A percentile compares a stretch with the other conserved stretches of the same genome.
phyloP scores from a whole-genome alignment of 1,140 invertebrate species.

The Sminthurinus signatus region DNA sequence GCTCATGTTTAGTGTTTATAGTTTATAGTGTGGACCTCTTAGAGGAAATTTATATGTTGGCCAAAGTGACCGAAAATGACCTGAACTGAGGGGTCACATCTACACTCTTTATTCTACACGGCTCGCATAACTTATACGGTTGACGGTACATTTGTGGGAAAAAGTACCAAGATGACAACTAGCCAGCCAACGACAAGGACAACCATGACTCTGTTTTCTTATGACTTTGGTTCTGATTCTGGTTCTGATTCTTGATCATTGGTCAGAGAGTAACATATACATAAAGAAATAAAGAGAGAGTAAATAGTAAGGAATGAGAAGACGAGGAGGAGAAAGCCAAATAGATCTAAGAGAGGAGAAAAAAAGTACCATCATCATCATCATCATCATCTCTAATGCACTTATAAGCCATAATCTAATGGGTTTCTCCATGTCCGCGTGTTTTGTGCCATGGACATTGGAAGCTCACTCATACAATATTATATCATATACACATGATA shows the following conservation, averaged over 20 bases:
- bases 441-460: background rate
- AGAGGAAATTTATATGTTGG: conserved; percentile 22
- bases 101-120: background rate
- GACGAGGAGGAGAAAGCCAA: background rate
- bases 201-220: too few species aligned
- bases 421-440: background rate
- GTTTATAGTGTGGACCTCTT: conserved; percentile 9
- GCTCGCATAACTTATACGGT: conserved; percentile 25
- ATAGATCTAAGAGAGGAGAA: too few species aligned
- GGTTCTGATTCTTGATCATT: background rate
- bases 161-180: too few species aligned
- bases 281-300: conserved; percentile 1
- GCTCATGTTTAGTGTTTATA: too few species aligned
- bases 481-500: too few species aligned
- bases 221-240: too few species aligned
- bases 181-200: too few species aligned
- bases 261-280: background rate
- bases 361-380: conserved; percentile 5
- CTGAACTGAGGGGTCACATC: conserved; percentile 26
- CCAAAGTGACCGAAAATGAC: conserved; percentile 30
- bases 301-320: background rate
- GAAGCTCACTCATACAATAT: too few species aligned
- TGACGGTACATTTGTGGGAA: conserved; percentile 8
- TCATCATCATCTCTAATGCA: conserved; percentile 39
- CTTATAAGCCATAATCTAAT: conserved; percentile 39